Percentiles rank a stretch among this genome's conserved stretches.
Conservation (phyloP, 2,888 invertebrate genomes). For the Macrostomum cliftonense region DNA sequence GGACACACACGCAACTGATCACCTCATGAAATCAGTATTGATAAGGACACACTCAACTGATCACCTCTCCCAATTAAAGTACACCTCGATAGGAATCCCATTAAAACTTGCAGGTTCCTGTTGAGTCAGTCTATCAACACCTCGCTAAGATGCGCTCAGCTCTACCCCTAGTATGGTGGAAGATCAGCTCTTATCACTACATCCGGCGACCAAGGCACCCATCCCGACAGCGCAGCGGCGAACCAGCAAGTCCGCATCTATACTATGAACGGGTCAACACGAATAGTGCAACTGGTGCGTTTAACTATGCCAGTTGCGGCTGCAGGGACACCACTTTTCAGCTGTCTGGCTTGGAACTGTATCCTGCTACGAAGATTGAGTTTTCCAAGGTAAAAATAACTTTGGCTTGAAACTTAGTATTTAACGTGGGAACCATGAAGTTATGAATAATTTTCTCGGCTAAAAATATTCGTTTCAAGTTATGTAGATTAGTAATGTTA, state of each 20-base stretch:
- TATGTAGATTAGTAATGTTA: too few relatives aligned
- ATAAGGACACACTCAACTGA: too few relatives aligned
- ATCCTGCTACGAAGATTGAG: slow-evolving; percentile 55
- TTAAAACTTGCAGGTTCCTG: background rate
- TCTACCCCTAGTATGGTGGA: slow-evolving; percentile 65
- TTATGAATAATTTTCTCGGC: too few relatives aligned
- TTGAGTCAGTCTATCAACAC: slow-evolving; percentile 18
- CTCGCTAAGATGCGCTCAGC: slow-evolving; percentile 50
- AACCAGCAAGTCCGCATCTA: too few relatives aligned
- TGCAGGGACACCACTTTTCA: slow-evolving; percentile 56
- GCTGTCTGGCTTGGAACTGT: slow-evolving; percentile 48
- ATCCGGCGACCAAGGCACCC: slow-evolving; percentile 54
- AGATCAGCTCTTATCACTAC: slow-evolving; percentile 65
- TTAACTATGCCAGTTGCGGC: slow-evolving; percentile 53
- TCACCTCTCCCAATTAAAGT: too few relatives aligned
- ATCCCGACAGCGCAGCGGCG: slow-evolving; percentile 35
- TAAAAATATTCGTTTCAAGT: too few relatives aligned
- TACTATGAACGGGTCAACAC: slow-evolving; percentile 48
- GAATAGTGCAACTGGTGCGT: slow-evolving; percentile 56
- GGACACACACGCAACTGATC: too few relatives aligned
- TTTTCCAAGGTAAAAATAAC: slow-evolving; percentile 44
- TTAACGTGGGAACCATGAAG: too few relatives aligned
- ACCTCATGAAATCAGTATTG: too few relatives aligned
- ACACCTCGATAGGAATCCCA: too few relatives aligned
- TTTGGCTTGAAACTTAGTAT: too few relatives aligned